Conservation (phyloP, 2,113 vertebrate genomes). For the Antennarius striatus region DNA sequence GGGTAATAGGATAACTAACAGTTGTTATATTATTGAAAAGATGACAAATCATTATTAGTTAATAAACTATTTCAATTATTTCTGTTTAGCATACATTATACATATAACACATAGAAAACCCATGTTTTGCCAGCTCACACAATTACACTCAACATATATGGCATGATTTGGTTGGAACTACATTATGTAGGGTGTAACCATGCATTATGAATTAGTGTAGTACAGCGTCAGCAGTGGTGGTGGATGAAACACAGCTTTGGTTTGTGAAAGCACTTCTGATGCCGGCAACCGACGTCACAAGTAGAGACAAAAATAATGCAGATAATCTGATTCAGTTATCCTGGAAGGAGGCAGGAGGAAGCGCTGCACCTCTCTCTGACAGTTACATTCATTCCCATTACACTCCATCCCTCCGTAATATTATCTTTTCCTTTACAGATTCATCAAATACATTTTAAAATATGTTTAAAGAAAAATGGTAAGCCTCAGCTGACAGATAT, state of each 20-base stretch:
- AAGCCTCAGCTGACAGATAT: slow-evolving; percentile 7
- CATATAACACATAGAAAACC: background rate
- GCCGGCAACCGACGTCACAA: slow-evolving; percentile 48
- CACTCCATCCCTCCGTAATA: slow-evolving; percentile 5
- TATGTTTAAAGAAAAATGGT: background rate
- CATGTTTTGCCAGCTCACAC: slow-evolving; percentile 4
- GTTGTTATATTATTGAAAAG: background rate
- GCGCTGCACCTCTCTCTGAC: slow-evolving; percentile 23
- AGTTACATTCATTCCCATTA: background rate
- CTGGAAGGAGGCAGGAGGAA: slow-evolving; percentile 44
- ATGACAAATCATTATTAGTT: too few species aligned
- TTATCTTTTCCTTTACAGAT: slow-evolving; percentile 6
- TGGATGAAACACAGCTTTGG: slow-evolving; percentile 31
- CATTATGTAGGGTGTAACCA: slow-evolving; percentile 31
- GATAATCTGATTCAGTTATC: slow-evolving; percentile 66
- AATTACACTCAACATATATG: slow-evolving; percentile 1
- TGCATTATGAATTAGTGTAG: slow-evolving; percentile 40
- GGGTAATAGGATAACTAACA: too few species aligned
- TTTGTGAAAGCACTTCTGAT: slow-evolving; percentile 33
- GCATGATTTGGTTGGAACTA: slow-evolving; percentile 12
- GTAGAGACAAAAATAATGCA: slow-evolving; percentile 66
- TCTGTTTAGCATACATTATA: too few species aligned
- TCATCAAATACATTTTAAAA: slow-evolving; percentile 4
- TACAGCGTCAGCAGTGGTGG: slow-evolving; percentile 15
- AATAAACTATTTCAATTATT: too few species aligned